A percentile compares a stretch with the other conserved stretches of the same genome.
Evolutionary conservation across 2,113 vertebrate genomes (phyloP).

Genomic region (Apodemus sylvaticus): DNA sequence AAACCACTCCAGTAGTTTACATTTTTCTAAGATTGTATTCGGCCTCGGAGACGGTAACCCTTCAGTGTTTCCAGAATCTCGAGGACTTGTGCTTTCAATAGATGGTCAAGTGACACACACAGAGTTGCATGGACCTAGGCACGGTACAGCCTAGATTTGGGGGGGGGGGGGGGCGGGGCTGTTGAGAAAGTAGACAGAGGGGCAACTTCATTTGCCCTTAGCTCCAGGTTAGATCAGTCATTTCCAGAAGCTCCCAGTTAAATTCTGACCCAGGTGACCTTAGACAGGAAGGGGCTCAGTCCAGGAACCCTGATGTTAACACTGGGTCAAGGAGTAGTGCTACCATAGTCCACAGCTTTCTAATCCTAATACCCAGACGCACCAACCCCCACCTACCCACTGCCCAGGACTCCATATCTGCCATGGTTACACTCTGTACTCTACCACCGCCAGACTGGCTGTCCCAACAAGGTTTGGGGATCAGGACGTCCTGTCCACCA

Average conservation of each 20-base stretch:
- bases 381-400: accelerated
- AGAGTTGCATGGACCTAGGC: background rate
- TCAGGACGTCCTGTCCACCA: background rate
- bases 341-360: background rate
- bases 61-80: background rate
- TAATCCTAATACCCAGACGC: background rate
- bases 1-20: background rate
- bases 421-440: background rate
- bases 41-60: background rate
- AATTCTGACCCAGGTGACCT: background rate
- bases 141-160: background rate
- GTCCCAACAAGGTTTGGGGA: background rate
- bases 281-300: background rate
- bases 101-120: background rate
- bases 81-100: background rate
- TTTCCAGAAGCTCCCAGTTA: background rate
- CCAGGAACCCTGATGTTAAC: background rate
- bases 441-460: background rate
- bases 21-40: background rate
- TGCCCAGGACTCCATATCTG: background rate
- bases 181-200: background rate
- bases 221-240: background rate
- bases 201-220: background rate
- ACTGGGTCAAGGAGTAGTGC: background rate
- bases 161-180: background rate